Conservation (phyloP, 2,113 vertebrate genomes). For the human (Homo sapiens) region DNA sequence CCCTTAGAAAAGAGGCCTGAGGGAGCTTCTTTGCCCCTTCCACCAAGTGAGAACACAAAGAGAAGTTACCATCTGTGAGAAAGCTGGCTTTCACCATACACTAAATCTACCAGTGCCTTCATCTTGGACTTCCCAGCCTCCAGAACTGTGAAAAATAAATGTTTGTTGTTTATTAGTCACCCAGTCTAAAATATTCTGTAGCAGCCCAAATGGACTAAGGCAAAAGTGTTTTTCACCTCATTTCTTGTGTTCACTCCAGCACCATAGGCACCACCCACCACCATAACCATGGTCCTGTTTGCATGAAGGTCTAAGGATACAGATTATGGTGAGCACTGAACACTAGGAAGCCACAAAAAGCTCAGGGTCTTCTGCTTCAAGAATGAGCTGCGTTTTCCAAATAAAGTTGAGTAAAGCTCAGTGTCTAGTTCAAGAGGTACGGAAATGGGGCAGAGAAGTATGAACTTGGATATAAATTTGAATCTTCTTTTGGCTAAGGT, state of each 20-base stretch:
- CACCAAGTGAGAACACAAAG: not conserved
- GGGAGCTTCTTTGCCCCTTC: not conserved
- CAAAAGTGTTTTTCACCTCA: not conserved
- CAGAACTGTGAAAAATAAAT: not conserved
- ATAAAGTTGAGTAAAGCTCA: not conserved
- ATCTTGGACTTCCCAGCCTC: not conserved
- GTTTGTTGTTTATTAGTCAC: not conserved
- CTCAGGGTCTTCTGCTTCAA: not conserved
- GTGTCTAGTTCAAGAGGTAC: no score
- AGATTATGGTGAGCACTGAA: not conserved
- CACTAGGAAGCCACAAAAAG: not conserved
- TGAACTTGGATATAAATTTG: not conserved
- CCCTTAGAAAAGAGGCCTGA: not conserved
- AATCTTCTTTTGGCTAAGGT: not conserved
- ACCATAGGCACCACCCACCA: not conserved
- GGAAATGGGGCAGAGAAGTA: accelerated
- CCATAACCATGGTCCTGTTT: not conserved
- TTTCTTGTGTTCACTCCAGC: not conserved
- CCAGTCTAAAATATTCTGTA: not conserved
- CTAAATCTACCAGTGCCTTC: not conserved
- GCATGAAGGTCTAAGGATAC: not conserved
- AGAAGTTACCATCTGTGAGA: not conserved
- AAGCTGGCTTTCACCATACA: not conserved
- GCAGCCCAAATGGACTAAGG: not conserved
- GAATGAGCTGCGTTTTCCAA: not conserved